Conservation (phyloP, 2,888 invertebrate genomes). For the Aquatica leii region DNA sequence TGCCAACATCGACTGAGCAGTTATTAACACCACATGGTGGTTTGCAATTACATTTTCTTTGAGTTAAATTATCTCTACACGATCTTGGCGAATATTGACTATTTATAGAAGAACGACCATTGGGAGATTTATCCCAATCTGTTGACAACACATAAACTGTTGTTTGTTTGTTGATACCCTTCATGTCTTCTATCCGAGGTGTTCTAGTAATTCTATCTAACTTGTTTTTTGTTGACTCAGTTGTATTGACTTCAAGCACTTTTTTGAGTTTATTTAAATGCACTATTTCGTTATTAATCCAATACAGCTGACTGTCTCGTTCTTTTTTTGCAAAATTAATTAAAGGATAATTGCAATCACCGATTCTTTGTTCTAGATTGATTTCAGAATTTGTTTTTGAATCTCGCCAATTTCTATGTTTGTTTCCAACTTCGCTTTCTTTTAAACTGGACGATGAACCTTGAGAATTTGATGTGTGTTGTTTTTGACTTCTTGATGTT, state of each 20-base stretch:
- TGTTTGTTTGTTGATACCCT: constrained; percentile 45
- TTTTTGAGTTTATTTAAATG: constrained; percentile 65
- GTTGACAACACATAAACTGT: constrained; percentile 51
- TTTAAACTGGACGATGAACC: constrained; percentile 15
- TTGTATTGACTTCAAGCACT: constrained; percentile 48
- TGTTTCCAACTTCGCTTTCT: constrained; percentile 35
- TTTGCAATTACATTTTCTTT: background rate
- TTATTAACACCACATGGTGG: background rate
- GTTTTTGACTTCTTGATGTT: background rate
- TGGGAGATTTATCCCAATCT: constrained; percentile 25
- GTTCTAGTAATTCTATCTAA: constrained; percentile 9
- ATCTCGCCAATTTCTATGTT: constrained; percentile 58
- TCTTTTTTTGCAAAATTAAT: constrained; percentile 62
- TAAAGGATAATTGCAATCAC: constrained; percentile 43
- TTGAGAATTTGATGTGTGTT: background rate
- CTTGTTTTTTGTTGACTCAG: background rate
- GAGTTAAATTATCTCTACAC: no score
- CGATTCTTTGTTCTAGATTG: constrained; percentile 52
- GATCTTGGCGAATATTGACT: background rate
- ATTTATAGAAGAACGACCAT: no score
- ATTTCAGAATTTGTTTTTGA: constrained; percentile 62
- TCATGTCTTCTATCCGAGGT: constrained; percentile 33
- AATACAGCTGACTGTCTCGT: constrained; percentile 64
- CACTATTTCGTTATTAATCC: constrained; percentile 67
- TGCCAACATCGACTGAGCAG: background rate